Conservation (phyloP, 2,888 invertebrate genomes). For the Melinaea menophilus region DNA sequence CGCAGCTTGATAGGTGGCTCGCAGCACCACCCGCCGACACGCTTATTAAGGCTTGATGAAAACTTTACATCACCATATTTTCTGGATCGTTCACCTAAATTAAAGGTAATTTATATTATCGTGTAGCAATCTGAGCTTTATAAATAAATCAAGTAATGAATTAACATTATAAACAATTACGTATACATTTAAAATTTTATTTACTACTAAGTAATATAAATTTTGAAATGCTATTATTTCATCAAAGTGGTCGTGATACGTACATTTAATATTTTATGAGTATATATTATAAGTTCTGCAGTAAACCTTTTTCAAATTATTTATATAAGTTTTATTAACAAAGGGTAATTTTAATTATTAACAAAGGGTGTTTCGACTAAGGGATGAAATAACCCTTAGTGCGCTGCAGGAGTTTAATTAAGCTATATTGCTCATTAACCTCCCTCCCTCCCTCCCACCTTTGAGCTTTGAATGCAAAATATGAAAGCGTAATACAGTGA, state of each 20-base stretch:
- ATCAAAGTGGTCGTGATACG: no score
- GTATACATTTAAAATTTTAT: slow-evolving; percentile 50
- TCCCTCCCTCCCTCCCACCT: no score
- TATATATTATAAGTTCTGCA: no score
- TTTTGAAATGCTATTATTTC: neutral
- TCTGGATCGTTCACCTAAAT: slow-evolving; percentile 72
- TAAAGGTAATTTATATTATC: slow-evolving; percentile 74
- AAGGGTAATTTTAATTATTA: slow-evolving; percentile 13
- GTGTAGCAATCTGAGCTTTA: slow-evolving; percentile 66
- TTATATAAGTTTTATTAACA: slow-evolving; percentile 10
- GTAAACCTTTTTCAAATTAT: no score
- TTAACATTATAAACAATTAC: slow-evolving; percentile 65
- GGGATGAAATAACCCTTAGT: slow-evolving; percentile 10
- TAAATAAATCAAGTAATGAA: slow-evolving; percentile 74
- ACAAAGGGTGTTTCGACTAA: slow-evolving; percentile 5
- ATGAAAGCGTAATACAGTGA: neutral
- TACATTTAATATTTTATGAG: no score
- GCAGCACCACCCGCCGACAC: slow-evolving; percentile 36
- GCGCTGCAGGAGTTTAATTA: slow-evolving; percentile 18
- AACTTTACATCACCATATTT: slow-evolving; percentile 74
- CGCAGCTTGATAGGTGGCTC: slow-evolving; percentile 34
- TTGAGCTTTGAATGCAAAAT: slow-evolving; percentile 1
- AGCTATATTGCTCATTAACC: slow-evolving; percentile 22
- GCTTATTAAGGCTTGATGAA: slow-evolving; percentile 66
- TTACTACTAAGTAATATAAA: neutral